Percentiles rank a stretch among this genome's conserved stretches.
phyloP scores from a whole-genome alignment of 2,888 invertebrate species.

The Stenolophus ochropezus region DNA sequence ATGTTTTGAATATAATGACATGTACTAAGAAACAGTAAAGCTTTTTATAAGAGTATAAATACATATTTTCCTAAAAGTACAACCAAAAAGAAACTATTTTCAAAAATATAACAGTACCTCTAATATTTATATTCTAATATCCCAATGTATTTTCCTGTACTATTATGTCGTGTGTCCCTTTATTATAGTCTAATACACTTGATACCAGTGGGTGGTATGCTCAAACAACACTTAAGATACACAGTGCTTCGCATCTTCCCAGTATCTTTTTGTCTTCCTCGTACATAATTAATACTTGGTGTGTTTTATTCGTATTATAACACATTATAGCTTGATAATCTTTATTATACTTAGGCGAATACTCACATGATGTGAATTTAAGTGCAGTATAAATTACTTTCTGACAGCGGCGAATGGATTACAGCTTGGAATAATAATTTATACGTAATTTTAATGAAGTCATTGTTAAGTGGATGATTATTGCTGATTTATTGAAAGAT shows the following conservation, averaged over 20 bases:
- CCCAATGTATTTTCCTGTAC: neutral
- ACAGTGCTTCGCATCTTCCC: neutral
- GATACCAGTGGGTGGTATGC: neutral
- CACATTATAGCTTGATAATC: slow-evolving; percentile 10
- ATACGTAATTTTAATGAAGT: neutral
- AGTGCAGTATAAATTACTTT: slow-evolving; percentile 5
- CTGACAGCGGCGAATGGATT: neutral
- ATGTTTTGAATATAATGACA: too few species aligned
- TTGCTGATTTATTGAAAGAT: neutral
- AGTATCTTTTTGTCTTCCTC: neutral
- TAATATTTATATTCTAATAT: neutral
- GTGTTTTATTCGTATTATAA: slow-evolving; percentile 19
- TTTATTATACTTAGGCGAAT: slow-evolving; percentile 14
- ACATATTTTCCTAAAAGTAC: too few species aligned
- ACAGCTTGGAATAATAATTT: neutral
- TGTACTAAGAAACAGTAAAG: too few species aligned
- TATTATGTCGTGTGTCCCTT: neutral
- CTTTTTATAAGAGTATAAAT: too few species aligned
- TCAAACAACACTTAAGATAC: neutral
- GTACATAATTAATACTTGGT: neutral
- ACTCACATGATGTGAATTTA: neutral
- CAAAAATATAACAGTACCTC: neutral
- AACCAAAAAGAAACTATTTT: too few species aligned
- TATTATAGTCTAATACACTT: neutral
- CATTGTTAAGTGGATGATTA: neutral